Percentiles rank a stretch among this genome's conserved stretches.
Evolutionary conservation across 2,113 vertebrate genomes (phyloP).

Genomic region (Pseudorhombus dupliciocellatus): DNA sequence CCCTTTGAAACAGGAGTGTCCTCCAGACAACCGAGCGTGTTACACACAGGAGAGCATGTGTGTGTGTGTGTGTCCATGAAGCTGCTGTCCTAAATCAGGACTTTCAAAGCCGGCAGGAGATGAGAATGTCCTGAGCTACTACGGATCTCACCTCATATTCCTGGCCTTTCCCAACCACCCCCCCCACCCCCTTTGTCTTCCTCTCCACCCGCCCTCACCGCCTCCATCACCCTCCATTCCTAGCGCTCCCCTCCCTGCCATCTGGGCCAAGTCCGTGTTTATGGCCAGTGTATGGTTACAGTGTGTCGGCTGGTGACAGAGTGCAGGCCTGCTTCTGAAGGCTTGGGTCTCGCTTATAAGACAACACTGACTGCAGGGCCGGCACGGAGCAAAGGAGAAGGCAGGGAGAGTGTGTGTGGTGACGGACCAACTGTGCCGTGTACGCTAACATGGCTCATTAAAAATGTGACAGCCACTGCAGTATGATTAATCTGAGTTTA

Average conservation of each 20-base stretch:
- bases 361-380: slow-evolving; percentile 41
- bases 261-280: slow-evolving; percentile 60
- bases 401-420: slow-evolving; percentile 27
- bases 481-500: slow-evolving; percentile 58
- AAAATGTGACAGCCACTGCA: slow-evolving; percentile 58
- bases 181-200: not conserved
- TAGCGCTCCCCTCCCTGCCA: slow-evolving; percentile 3
- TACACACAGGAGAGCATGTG: too few relatives aligned
- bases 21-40: slow-evolving; percentile 43
- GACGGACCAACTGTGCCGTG: slow-evolving; percentile 47
- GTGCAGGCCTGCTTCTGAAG: slow-evolving; percentile 70
- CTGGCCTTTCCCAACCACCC: slow-evolving; percentile 13
- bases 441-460: slow-evolving; percentile 64
- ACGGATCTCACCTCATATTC: slow-evolving; percentile 36
- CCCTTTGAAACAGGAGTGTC: slow-evolving; percentile 76
- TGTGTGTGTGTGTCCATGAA: not conserved
- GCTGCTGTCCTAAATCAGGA: slow-evolving; percentile 42
- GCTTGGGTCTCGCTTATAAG: slow-evolving; percentile 55
- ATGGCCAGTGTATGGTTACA: slow-evolving; percentile 71
- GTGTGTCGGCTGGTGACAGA: slow-evolving; percentile 70
- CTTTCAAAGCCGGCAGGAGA: slow-evolving; percentile 28
- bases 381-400: slow-evolving; percentile 17
- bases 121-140: slow-evolving; percentile 24
- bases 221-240: not conserved
- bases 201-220: not conserved